Evolutionary conservation across 35 echinoderm and acorn worm species (phyloP).

Genomic region (Acanthaster planci): DNA sequence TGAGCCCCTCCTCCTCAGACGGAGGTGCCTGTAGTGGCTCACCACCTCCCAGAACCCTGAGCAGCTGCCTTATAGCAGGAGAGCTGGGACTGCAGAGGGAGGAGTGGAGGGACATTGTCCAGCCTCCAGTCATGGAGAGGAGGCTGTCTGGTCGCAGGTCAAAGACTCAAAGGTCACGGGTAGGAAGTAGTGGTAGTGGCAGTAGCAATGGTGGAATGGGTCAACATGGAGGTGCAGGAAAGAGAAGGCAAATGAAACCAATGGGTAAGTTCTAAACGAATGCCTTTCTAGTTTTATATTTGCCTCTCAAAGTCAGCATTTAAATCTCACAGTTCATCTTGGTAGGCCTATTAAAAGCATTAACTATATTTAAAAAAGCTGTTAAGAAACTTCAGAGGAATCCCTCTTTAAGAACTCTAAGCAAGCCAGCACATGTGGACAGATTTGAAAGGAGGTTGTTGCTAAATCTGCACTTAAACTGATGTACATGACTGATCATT

Average conservation of each 20-base stretch:
- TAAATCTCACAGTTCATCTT: too few species aligned
- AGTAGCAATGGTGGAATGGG: not conserved
- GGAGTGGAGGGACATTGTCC: slow-evolving; percentile 58
- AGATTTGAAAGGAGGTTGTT: too few species aligned
- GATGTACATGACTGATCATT: too few species aligned
- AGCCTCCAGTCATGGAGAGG: slow-evolving; percentile 40
- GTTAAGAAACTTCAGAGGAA: too few species aligned
- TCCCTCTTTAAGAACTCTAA: too few species aligned
- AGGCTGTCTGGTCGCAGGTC: slow-evolving; percentile 41
- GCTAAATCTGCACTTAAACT: too few species aligned
- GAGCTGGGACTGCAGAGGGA: slow-evolving; percentile 57
- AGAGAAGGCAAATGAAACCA: not conserved
- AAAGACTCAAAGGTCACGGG: slow-evolving; percentile 17
- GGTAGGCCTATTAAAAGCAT: too few species aligned
- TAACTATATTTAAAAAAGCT: too few species aligned
- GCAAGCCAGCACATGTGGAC: too few species aligned
- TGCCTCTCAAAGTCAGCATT: too few species aligned
- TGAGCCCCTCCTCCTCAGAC: not conserved
- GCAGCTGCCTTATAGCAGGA: slow-evolving; percentile 44
- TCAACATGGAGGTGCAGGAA: not conserved
- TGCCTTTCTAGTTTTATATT: too few species aligned
- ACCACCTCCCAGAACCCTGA: not conserved
- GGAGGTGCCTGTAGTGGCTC: not conserved
- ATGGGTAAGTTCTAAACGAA: not conserved
- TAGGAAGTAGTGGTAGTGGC: not conserved